Evolutionary conservation across 1,140 invertebrate genomes (phyloP).

Genomic region (Homarus americanus): DNA sequence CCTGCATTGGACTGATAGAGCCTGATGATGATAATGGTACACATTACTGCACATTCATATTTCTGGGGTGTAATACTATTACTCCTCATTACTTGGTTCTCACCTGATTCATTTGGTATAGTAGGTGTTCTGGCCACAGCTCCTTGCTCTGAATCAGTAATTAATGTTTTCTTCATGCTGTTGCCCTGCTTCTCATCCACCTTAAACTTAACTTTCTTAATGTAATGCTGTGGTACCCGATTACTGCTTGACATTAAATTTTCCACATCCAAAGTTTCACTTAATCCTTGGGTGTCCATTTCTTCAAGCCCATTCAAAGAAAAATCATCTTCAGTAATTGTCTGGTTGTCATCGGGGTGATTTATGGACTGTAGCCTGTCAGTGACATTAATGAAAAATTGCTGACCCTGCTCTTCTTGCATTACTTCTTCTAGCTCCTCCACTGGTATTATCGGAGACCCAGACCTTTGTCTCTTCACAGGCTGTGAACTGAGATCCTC

Average conservation of each 20-base stretch:
- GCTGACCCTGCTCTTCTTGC: no score
- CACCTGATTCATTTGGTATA: background rate
- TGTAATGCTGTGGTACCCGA: background rate
- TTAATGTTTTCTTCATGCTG: background rate
- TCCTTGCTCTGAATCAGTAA: background rate
- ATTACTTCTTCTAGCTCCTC: background rate
- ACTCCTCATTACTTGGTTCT: background rate
- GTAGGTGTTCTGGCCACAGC: constrained; percentile 17
- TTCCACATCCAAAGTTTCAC: background rate
- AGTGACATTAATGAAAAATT: background rate
- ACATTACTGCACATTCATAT: no score
- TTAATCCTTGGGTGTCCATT: background rate
- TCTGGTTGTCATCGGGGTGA: background rate
- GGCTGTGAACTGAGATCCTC: background rate
- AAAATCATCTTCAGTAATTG: background rate
- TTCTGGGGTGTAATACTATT: no score
- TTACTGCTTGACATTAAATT: background rate
- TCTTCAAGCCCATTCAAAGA: background rate
- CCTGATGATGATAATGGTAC: no score
- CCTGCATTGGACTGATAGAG: no score
- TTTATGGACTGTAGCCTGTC: background rate
- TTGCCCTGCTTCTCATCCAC: background rate
- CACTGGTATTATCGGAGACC: background rate
- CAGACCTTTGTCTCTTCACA: constrained; percentile 27
- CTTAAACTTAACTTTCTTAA: constrained; percentile 32